Percentiles rank a stretch among this genome's conserved stretches.
These are phyloP conservation scores for Diadophis punctatus DNA, from an alignment of 2,113 vertebrate species.

Conservation along the genomic window DNA sequence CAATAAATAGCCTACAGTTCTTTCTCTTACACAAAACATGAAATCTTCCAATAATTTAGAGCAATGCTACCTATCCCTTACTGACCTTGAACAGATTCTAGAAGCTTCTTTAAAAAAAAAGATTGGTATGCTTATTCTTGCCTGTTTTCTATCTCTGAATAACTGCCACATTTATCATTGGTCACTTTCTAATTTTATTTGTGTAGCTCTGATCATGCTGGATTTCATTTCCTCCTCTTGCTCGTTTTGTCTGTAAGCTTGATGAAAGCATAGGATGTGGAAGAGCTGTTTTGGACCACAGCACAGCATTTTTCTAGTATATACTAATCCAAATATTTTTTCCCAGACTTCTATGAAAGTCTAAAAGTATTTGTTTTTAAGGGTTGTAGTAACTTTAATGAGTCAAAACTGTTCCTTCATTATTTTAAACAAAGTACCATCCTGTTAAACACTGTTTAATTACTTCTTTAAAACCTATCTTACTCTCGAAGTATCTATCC, in stretches of 20 bases:
- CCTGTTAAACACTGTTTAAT: neutral
- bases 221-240: neutral
- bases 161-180: neutral
- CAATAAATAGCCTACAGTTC: conserved; percentile 14
- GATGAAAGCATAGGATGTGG: neutral
- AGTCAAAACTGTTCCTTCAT: neutral
- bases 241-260: neutral
- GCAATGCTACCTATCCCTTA: conserved; percentile 1
- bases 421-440: neutral
- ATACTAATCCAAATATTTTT: neutral
- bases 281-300: neutral
- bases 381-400: neutral
- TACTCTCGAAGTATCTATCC: neutral
- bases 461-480: neutral
- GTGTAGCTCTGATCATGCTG: neutral
- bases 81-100: conserved; percentile 12
- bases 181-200: neutral
- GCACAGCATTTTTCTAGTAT: neutral
- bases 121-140: conserved; percentile 1
- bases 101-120: neutral
- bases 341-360: neutral
- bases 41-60: conserved; percentile 10
- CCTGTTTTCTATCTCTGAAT: neutral
- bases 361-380: neutral
- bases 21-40: neutral